phyloP scores from a whole-genome alignment of 2,797 vertebrate species.

The Acanthurus lineatus region DNA sequence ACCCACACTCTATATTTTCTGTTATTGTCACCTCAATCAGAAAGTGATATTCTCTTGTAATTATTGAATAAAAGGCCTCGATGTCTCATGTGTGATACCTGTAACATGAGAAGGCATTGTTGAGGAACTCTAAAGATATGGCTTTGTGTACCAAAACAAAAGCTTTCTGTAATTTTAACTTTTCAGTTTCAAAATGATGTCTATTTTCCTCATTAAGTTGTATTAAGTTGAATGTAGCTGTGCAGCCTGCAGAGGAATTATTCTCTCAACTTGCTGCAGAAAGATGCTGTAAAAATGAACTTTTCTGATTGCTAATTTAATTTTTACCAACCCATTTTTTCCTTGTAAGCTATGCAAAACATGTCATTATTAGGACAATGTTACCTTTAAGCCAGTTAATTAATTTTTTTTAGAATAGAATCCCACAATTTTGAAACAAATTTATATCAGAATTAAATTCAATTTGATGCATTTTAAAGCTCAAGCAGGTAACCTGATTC shows the following conservation, averaged over 20 bases:
- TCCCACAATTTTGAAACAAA: background rate
- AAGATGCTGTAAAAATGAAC: background rate
- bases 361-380: background rate
- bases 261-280: background rate
- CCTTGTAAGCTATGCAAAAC: background rate
- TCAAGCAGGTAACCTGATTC: background rate
- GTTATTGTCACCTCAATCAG: constrained; percentile 82
- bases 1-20: constrained; percentile 80
- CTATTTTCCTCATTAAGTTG: constrained; percentile 10
- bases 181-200: background rate
- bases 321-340: background rate
- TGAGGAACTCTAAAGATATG: constrained; percentile 35
- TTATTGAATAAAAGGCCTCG: constrained; percentile 71
- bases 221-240: constrained; percentile 25
- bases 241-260: background rate
- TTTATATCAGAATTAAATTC: background rate
- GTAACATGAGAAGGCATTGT: constrained; percentile 42
- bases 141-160: constrained; percentile 60
- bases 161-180: constrained; percentile 16
- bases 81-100: constrained; percentile 53
- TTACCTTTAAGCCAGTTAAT: background rate
- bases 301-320: background rate
- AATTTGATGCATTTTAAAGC: background rate
- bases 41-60: constrained; percentile 75
- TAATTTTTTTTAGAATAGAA: background rate